These are phyloP conservation scores for Sus cebifrons DNA, from an alignment of 2,797 vertebrate genomes.

Conservation along the genomic window DNA sequence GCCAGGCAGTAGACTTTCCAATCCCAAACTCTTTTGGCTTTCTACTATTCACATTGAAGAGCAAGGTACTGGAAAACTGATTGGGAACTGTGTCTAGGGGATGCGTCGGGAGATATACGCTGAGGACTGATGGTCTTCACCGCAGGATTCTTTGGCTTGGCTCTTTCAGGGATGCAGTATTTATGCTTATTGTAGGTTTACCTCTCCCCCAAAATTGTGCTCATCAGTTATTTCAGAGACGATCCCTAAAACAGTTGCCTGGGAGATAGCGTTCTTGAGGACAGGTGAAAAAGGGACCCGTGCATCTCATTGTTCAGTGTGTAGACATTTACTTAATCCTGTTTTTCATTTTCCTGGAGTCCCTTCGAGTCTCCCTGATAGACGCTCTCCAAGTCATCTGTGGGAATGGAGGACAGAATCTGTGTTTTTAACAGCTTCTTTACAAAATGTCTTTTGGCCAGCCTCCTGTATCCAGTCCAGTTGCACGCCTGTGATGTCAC, in stretches of 20 bases:
- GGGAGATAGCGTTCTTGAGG: not conserved
- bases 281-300: not conserved
- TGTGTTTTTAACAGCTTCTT: not conserved
- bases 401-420: not conserved
- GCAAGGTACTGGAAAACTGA: not conserved
- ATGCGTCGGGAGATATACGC: not conserved
- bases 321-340: conserved; percentile 10
- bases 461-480: not conserved
- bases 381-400: not conserved
- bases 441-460: not conserved
- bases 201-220: rapidly evolving
- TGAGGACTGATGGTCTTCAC: not conserved
- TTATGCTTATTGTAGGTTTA: not conserved
- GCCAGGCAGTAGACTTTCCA: not conserved
- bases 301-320: not conserved
- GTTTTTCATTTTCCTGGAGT: not conserved
- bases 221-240: conserved; percentile 1
- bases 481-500: not conserved
- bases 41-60: conserved; percentile 21
- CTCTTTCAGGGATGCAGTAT: not conserved
- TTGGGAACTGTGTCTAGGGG: too few species aligned
- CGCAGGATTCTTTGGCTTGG: not conserved
- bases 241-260: not conserved
- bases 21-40: not conserved
- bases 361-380: not conserved